Evolutionary conservation across 2,888 invertebrate species (phyloP).

Genomic region (Thymelicus acteon): DNA sequence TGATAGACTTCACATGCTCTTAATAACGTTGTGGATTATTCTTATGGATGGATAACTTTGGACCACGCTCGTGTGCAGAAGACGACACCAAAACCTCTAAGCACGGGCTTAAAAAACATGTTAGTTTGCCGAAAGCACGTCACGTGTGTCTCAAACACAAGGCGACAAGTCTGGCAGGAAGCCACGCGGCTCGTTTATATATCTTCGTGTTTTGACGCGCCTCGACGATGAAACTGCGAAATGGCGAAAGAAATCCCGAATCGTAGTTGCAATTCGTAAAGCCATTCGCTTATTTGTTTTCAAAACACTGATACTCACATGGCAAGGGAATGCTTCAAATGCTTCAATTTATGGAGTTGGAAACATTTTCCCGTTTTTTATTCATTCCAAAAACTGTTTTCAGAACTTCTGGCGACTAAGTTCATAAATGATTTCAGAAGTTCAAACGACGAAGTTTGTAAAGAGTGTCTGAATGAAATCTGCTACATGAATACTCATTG

Average conservation of each 20-base stretch:
- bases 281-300: conserved; percentile 40
- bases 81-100: too few relatives aligned
- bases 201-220: conserved; percentile 78
- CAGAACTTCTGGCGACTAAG: conserved; percentile 22
- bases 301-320: conserved; percentile 31
- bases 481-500: conserved; percentile 17
- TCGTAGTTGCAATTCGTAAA: conserved; percentile 45
- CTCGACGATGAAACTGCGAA: conserved; percentile 54
- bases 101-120: neutral
- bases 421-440: conserved; percentile 8
- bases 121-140: neutral
- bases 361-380: conserved; percentile 28
- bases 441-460: conserved; percentile 5
- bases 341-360: conserved; percentile 38
- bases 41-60: too few relatives aligned
- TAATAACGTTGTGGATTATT: too few relatives aligned
- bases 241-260: conserved; percentile 55
- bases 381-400: conserved; percentile 28
- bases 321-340: conserved; percentile 32
- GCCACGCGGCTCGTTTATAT: conserved; percentile 74
- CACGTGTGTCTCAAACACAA: conserved; percentile 51
- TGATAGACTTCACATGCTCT: too few relatives aligned
- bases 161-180: conserved; percentile 53
- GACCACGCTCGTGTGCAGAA: too few relatives aligned
- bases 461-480: conserved; percentile 18